A percentile compares a stretch with the other conserved stretches of the same genome.
Conservation (phyloP, 2,113 vertebrate genomes). For the Crotalus horridus region DNA sequence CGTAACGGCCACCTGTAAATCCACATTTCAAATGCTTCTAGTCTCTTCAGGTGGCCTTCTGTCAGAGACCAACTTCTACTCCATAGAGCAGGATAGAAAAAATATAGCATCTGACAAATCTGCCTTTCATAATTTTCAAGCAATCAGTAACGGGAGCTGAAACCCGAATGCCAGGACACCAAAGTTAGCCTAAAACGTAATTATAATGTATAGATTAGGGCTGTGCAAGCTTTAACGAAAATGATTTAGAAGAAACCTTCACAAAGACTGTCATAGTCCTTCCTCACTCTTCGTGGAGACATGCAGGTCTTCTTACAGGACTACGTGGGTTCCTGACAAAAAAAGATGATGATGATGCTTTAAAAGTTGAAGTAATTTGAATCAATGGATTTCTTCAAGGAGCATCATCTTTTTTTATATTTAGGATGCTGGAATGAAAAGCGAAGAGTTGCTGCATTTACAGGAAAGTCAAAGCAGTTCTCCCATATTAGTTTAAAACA, state of each 20-base stretch:
- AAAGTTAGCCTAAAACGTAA: background rate
- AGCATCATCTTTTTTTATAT: background rate
- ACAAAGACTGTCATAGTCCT: no score
- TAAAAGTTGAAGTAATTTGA: background rate
- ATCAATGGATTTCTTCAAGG: background rate
- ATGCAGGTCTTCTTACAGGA: background rate
- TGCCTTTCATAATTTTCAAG: background rate
- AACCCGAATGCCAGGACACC: background rate
- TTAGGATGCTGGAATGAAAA: background rate
- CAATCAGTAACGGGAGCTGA: background rate
- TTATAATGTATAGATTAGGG: background rate
- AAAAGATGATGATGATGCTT: background rate
- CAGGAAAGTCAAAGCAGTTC: background rate
- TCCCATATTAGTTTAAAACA: no score
- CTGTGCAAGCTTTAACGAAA: background rate
- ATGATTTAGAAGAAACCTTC: background rate
- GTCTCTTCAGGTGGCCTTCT: no score
- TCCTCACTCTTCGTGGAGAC: background rate
- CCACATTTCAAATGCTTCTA: no score
- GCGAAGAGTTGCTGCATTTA: background rate
- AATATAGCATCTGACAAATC: no score
- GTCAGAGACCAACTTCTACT: no score
- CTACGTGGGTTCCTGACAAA: background rate
- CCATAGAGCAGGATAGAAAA: no score
- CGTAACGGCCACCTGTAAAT: no score